Conservation (phyloP, 2,888 invertebrate genomes). For the Neoaliturus tenellus region DNA sequence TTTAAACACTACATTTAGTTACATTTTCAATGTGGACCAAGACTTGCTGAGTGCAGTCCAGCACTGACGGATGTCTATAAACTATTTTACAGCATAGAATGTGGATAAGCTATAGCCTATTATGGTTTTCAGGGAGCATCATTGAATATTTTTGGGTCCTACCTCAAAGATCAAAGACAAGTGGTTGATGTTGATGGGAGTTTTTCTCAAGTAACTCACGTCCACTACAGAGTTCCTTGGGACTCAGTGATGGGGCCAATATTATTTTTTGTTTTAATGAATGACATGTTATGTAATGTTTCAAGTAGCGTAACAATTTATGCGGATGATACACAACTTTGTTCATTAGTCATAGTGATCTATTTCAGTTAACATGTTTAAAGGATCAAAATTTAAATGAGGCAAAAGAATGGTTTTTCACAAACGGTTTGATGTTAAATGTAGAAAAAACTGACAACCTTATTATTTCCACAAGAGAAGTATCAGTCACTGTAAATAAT, state of each 20-base stretch:
- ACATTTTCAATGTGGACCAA: no score
- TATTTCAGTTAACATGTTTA: not conserved
- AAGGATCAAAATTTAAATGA: not conserved
- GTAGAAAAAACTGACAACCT: not conserved
- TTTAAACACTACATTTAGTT: no score
- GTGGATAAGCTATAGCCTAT: not conserved
- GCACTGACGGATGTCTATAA: no score
- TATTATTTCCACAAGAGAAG: no score
- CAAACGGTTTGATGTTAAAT: not conserved
- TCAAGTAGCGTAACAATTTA: not conserved
- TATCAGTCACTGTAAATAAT: no score
- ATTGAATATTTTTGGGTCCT: not conserved
- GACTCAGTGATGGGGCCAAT: not conserved
- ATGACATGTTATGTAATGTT: not conserved
- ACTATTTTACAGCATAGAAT: no score
- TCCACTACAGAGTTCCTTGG: not conserved
- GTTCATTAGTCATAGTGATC: not conserved
- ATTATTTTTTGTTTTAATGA: not conserved
- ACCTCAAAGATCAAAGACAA: not conserved
- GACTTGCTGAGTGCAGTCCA: no score
- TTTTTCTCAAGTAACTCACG: not conserved
- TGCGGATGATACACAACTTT: not conserved
- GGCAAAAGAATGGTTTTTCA: not conserved
- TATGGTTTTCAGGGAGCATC: not conserved
- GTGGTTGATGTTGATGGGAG: not conserved